Evolutionary conservation across 2,113 vertebrate genomes (phyloP).

Genomic region (Meriones unguiculatus): DNA sequence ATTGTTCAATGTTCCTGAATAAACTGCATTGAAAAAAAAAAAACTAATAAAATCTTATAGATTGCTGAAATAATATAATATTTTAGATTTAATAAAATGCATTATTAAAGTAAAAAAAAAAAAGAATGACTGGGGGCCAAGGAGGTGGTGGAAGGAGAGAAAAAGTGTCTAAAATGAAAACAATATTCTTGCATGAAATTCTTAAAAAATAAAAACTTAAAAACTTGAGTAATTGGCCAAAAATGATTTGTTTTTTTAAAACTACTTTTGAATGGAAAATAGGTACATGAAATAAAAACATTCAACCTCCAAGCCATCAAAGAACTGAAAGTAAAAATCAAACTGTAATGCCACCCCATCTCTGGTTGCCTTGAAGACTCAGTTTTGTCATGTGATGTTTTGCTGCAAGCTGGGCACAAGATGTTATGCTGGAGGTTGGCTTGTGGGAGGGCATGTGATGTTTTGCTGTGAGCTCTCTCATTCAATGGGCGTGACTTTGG

Average conservation of each 20-base stretch:
- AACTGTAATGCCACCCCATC: no score
- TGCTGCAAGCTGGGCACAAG: no score
- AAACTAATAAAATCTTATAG: not conserved
- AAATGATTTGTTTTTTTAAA: not conserved
- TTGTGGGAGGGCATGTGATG: no score
- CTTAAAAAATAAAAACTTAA: not conserved
- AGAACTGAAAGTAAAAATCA: not conserved
- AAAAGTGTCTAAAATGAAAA: not conserved
- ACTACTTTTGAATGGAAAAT: not conserved
- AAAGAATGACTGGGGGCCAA: not conserved
- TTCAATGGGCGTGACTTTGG: no score
- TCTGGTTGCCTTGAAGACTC: no score
- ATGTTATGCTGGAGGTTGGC: no score
- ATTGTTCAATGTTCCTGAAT: no score
- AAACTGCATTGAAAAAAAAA: no score
- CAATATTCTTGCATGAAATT: not conserved
- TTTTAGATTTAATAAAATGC: not conserved
- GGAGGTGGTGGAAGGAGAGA: not conserved
- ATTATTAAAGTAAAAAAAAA: not conserved
- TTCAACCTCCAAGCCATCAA: not conserved
- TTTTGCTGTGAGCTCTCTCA: no score
- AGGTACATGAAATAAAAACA: not conserved
- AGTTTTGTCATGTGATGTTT: no score
- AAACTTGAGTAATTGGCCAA: not conserved
- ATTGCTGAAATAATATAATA: slow-evolving; percentile 2